These are phyloP conservation scores for Apostichopus leukothele DNA, from an alignment of 53 echinoderm and acorn worm genomes.

Conservation along the genomic window DNA sequence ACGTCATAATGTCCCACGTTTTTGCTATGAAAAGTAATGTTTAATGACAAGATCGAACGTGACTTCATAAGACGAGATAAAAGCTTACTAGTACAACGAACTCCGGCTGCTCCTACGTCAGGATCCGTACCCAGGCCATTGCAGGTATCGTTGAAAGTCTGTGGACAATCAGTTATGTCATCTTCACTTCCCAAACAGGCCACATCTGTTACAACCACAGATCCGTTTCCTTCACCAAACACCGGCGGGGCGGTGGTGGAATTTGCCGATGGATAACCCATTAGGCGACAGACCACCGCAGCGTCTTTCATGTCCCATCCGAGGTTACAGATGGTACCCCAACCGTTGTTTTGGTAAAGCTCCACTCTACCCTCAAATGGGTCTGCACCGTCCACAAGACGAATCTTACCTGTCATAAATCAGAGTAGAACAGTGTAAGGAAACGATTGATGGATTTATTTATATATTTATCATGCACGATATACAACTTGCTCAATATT, in stretches of 20 bases:
- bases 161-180: slow-evolving; percentile 23
- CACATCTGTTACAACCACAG: slow-evolving; percentile 31
- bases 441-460: too few relatives aligned
- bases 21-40: too few relatives aligned
- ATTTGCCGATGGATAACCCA: slow-evolving; percentile 58
- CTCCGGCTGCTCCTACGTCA: slow-evolving; percentile 24
- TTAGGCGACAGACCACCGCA: slow-evolving; percentile 49
- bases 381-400: slow-evolving; percentile 47
- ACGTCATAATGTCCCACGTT: too few relatives aligned
- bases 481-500: too few relatives aligned
- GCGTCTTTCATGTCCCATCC: slow-evolving; percentile 62
- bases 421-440: too few relatives aligned
- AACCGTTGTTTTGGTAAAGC: slow-evolving; percentile 39
- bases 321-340: slow-evolving; percentile 57
- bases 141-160: slow-evolving; percentile 9
- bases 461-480: too few relatives aligned
- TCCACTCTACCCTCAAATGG: slow-evolving; percentile 56
- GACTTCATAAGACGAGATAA: neutral
- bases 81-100: slow-evolving; percentile 54
- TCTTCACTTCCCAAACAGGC: slow-evolving; percentile 36
- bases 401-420: slow-evolving; percentile 53
- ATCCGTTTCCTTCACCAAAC: slow-evolving; percentile 27
- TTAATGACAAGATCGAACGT: neutral
- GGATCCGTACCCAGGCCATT: slow-evolving; percentile 10
- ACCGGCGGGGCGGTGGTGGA: slow-evolving; percentile 8